These are phyloP conservation scores for Euura saliciscinereae DNA, from an alignment of 1,140 invertebrate genomes.

Conservation along the genomic window DNA sequence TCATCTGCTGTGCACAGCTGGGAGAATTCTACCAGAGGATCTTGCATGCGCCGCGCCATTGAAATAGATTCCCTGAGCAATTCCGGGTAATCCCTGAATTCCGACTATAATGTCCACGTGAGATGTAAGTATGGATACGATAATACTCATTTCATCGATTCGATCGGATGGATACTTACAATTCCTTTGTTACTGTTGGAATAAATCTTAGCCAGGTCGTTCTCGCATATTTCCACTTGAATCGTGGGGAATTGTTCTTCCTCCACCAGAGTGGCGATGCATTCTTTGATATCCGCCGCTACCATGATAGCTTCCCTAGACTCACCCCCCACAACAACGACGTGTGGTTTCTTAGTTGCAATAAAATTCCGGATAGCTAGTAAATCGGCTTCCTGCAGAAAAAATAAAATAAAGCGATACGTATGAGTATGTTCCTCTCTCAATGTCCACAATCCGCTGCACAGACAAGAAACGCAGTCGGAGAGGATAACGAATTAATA, in stretches of 20 bases:
- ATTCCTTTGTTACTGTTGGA: constrained; percentile 88
- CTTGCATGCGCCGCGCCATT: constrained; percentile 88
- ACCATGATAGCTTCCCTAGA: constrained; percentile 87
- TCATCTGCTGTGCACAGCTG: constrained; percentile 95
- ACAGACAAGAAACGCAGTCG: too few relatives aligned
- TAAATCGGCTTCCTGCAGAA: constrained; percentile 77
- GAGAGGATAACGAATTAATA: too few relatives aligned
- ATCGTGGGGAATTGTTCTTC: constrained; percentile 90
- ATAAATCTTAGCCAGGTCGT: constrained; percentile 90
- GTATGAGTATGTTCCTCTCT: too few relatives aligned
- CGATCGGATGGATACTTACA: constrained; percentile 47
- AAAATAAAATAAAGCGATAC: constrained; percentile 9
- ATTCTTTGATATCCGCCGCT: constrained; percentile 81
- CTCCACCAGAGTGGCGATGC: constrained; percentile 77
- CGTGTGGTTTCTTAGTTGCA: constrained; percentile 89
- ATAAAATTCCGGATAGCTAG: constrained; percentile 86
- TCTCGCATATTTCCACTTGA: constrained; percentile 90
- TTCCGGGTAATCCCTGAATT: constrained; percentile 92
- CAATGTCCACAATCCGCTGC: too few relatives aligned
- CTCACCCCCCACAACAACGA: constrained; percentile 89
- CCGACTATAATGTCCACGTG: constrained; percentile 60
- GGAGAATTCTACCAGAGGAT: constrained; percentile 95
- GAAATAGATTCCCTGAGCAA: constrained; percentile 91
- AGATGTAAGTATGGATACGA: neutral
- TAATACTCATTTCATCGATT: constrained; percentile 3